Percentiles rank a stretch among this genome's conserved stretches.
phyloP scores from a whole-genome alignment of 1,140 invertebrate genomes.

The Caenorhabditis brenneri region DNA sequence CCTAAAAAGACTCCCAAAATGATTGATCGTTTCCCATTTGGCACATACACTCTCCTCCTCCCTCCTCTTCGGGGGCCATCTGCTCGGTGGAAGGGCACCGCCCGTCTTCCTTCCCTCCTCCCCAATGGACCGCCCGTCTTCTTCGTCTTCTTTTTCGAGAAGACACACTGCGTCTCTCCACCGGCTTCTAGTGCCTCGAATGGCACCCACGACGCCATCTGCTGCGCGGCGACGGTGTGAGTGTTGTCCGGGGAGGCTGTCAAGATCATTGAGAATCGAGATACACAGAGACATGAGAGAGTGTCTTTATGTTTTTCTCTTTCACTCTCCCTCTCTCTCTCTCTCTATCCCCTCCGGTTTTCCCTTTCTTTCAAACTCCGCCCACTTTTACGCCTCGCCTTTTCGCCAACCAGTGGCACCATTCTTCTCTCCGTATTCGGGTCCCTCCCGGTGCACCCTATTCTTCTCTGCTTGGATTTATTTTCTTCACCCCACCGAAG shows the following conservation, averaged over 20 bases:
- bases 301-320: background rate
- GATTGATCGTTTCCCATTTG: conserved; percentile 36
- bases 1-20: background rate
- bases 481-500: background rate
- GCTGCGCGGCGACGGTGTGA: background rate
- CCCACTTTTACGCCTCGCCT: background rate
- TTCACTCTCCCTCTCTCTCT: background rate
- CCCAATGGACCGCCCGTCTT: background rate
- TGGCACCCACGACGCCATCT: conserved; percentile 21
- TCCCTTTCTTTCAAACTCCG: too few species aligned
- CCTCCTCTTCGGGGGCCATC: background rate
- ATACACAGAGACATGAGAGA: background rate
- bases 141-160: too few species aligned
- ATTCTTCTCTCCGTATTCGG: background rate
- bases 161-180: too few species aligned
- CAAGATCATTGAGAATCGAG: background rate
- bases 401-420: background rate
- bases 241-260: background rate
- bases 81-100: background rate
- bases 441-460: background rate
- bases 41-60: background rate
- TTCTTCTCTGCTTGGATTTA: background rate
- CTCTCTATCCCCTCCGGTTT: background rate
- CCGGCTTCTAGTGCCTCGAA: background rate
- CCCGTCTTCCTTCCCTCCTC: background rate